A percentile compares a stretch with the other conserved stretches of the same genome.
These are phyloP conservation scores for Aegotheles bennettii DNA, from an alignment of 2,113 vertebrate species.

Conservation along the genomic window DNA sequence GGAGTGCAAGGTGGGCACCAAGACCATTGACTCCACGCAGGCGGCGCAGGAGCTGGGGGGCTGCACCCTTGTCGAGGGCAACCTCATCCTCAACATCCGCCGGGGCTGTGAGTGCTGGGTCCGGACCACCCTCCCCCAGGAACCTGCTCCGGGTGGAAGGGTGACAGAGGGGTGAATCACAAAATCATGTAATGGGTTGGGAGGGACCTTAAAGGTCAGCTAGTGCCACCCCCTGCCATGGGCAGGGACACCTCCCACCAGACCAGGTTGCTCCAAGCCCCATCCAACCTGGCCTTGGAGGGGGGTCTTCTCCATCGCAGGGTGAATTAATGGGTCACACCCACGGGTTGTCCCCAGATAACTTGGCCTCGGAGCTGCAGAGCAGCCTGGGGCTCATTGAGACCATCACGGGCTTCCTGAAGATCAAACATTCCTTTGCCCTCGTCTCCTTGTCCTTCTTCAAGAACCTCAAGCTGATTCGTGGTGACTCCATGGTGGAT, in stretches of 20 bases:
- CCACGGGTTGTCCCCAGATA: slow-evolving; percentile 45
- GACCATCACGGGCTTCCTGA: slow-evolving; percentile 81
- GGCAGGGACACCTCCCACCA: too few species aligned
- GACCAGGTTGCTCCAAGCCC: too few species aligned
- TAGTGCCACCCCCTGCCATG: too few species aligned
- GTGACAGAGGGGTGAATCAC: neutral
- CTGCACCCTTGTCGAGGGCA: slow-evolving; percentile 79
- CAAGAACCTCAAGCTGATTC: slow-evolving; percentile 80
- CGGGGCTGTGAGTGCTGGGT: slow-evolving; percentile 73
- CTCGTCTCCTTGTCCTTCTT: slow-evolving; percentile 79
- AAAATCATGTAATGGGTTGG: too few species aligned
- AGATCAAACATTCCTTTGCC: slow-evolving; percentile 82
- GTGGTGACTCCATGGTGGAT: slow-evolving; percentile 78
- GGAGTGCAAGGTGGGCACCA: slow-evolving; percentile 80
- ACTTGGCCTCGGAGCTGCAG: slow-evolving; percentile 73
- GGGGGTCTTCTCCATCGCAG: neutral
- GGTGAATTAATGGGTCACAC: accelerated
- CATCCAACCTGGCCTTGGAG: too few species aligned
- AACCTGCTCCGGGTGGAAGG: accelerated
- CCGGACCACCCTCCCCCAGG: neutral
- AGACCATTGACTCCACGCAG: slow-evolving; percentile 74
- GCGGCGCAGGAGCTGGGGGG: slow-evolving; percentile 74
- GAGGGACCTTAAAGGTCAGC: too few species aligned
- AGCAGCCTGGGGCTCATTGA: slow-evolving; percentile 76
- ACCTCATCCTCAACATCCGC: slow-evolving; percentile 80